A percentile compares a stretch with the other conserved stretches of the same genome.
These are phyloP conservation scores for Rhabdomys dilectus DNA, from an alignment of 2,113 vertebrate genomes.

Conservation along the genomic window DNA sequence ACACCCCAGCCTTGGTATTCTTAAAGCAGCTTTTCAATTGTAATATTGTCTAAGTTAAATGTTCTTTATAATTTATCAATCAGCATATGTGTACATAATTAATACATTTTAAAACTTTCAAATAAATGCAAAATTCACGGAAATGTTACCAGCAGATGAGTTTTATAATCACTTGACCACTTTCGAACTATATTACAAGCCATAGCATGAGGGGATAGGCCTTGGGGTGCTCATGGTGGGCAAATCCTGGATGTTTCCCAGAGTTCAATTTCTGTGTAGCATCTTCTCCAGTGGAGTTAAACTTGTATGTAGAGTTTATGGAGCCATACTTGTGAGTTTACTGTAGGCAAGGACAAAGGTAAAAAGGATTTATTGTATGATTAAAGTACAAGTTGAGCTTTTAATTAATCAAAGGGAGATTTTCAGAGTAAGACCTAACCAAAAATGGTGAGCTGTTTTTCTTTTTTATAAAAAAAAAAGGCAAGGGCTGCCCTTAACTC, in stretches of 20 bases:
- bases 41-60: slow-evolving; percentile 42
- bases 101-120: slow-evolving; percentile 66
- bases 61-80: slow-evolving; percentile 66
- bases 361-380: slow-evolving; percentile 17
- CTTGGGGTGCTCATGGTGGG: background rate
- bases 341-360: background rate
- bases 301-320: slow-evolving; percentile 27
- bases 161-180: slow-evolving; percentile 13
- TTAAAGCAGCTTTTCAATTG: slow-evolving; percentile 42
- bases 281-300: background rate
- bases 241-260: background rate
- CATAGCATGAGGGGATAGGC: no score
- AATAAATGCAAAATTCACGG: slow-evolving; percentile 50
- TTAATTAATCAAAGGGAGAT: slow-evolving; percentile 24
- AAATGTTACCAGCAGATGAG: slow-evolving; percentile 30
- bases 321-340: background rate
- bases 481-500: background rate
- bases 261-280: background rate
- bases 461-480: background rate
- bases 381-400: background rate
- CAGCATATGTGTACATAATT: slow-evolving; percentile 49
- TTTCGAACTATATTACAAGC: background rate
- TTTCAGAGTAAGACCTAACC: background rate
- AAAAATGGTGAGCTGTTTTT: background rate
- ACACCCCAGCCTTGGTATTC: background rate